phyloP scores from a whole-genome alignment of 2,797 vertebrate genomes.

The Mormyrops boulengeri region DNA sequence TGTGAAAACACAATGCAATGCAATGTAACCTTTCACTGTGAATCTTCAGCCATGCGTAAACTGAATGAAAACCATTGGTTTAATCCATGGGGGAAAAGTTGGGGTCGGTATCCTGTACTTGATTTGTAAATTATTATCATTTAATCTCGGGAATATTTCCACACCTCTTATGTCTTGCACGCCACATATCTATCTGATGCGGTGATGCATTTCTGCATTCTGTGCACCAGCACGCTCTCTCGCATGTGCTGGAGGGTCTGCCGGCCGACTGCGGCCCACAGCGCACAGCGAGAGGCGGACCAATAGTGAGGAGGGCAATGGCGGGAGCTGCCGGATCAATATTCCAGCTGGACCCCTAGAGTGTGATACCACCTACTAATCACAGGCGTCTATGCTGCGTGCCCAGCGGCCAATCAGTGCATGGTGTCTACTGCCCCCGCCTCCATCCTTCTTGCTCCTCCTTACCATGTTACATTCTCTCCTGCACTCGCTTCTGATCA shows the following conservation, averaged over 20 bases:
- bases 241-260: not conserved
- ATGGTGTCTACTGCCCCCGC: constrained; percentile 16
- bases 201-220: not conserved
- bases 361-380: constrained; percentile 65
- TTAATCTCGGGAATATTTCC: not conserved
- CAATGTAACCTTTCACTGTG: not conserved
- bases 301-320: constrained; percentile 19
- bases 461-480: not conserved
- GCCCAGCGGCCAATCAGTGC: constrained; percentile 45
- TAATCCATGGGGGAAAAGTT: not conserved
- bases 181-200: not conserved
- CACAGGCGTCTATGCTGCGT: constrained; percentile 57
- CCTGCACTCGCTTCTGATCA: not conserved
- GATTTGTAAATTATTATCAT: not conserved
- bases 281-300: constrained; percentile 25
- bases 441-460: not conserved
- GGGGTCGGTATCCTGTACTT: not conserved
- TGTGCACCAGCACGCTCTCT: not conserved
- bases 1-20: not conserved
- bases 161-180: not conserved
- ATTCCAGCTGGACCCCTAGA: constrained; percentile 44
- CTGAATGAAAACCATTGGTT: not conserved
- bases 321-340: constrained; percentile 53
- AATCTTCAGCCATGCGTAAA: not conserved
- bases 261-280: not conserved